A percentile compares a stretch with the other conserved stretches of the same genome.
Conservation (phyloP, 2,113 vertebrate species). For the Sialia sialis region DNA sequence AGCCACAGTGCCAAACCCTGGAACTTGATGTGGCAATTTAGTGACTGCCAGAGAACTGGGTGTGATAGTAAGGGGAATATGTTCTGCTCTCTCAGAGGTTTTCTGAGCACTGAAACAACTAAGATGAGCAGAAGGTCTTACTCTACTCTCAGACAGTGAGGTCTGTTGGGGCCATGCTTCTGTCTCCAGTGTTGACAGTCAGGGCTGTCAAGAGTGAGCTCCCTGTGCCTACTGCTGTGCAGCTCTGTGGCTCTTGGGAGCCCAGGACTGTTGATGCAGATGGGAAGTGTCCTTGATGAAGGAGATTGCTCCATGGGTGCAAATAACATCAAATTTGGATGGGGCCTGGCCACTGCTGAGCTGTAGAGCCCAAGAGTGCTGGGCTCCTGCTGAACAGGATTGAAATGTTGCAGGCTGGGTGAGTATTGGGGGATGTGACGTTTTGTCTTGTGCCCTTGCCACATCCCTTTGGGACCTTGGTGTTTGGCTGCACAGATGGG, state of each 20-base stretch:
- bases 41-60: neutral
- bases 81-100: neutral
- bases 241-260: neutral
- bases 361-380: neutral
- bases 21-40: neutral
- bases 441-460: neutral
- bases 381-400: neutral
- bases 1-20: neutral
- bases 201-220: neutral
- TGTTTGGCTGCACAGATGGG: neutral
- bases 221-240: neutral
- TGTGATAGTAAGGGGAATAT: neutral
- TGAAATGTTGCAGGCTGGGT: neutral
- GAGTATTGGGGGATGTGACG: neutral
- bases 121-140: neutral
- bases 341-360: neutral
- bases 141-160: neutral
- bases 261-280: neutral
- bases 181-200: neutral
- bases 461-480: neutral
- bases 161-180: fast-evolving
- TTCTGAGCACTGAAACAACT: neutral
- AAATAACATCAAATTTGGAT: neutral
- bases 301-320: neutral
- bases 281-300: neutral